Conservation (phyloP, 2,113 vertebrate genomes). For the Hymenochirus boettgeri region DNA sequence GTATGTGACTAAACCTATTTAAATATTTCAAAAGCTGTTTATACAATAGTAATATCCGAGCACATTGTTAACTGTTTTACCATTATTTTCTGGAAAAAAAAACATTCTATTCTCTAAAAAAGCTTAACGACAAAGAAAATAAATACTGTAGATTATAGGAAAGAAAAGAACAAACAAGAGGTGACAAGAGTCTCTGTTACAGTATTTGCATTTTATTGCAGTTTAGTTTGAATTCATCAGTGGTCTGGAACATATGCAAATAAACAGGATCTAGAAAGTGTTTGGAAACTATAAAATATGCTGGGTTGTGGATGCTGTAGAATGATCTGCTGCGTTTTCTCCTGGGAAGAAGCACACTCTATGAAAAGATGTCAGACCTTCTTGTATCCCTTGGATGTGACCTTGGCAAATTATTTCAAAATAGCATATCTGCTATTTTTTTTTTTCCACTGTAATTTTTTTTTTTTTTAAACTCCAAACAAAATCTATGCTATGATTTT, state of each 20-base stretch:
- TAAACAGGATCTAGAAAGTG: conserved; percentile 8
- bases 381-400: conserved; percentile 33
- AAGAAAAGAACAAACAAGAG: conserved; percentile 30
- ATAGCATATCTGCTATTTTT: no score
- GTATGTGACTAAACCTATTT: background rate
- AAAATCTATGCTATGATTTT: no score
- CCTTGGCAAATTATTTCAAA: conserved; percentile 34
- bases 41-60: conserved; percentile 7
- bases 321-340: no score
- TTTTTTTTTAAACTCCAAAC: background rate
- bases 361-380: conserved; percentile 28
- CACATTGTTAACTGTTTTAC: conserved; percentile 8
- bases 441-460: background rate
- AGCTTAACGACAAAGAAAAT: conserved; percentile 18
- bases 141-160: conserved; percentile 25
- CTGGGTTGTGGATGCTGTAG: background rate
- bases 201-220: conserved; percentile 40
- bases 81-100: background rate
- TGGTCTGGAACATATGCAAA: conserved; percentile 39
- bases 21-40: conserved; percentile 15
- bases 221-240: conserved; percentile 38
- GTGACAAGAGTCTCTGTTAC: conserved; percentile 25
- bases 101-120: background rate
- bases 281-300: conserved; percentile 31
- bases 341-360: conserved; percentile 10